Conservation (phyloP, 2,888 invertebrate genomes). For the Norana najaformis region DNA sequence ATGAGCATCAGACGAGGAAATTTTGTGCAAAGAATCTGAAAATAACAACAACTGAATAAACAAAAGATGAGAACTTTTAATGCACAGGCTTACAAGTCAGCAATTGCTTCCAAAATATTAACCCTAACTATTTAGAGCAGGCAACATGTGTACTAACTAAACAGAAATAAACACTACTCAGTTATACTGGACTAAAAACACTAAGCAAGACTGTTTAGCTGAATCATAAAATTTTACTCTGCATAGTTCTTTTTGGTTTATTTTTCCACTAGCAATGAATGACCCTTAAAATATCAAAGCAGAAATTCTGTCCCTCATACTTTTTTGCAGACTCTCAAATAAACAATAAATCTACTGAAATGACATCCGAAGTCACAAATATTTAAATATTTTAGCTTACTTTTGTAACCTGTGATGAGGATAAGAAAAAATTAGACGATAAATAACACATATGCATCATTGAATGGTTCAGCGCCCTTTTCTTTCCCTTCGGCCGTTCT, state of each 20-base stretch:
- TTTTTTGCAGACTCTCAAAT: no score
- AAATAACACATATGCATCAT: no score
- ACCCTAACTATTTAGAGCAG: not conserved
- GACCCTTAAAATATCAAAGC: not conserved
- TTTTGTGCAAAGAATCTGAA: constrained; percentile 58
- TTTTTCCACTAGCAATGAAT: not conserved
- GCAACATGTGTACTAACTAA: not conserved
- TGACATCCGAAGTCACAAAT: no score
- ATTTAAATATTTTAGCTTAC: not conserved
- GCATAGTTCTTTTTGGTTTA: not conserved
- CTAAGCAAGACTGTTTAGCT: not conserved
- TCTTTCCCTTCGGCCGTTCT: no score
- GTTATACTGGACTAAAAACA: not conserved
- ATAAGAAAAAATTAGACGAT: not conserved
- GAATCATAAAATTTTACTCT: not conserved
- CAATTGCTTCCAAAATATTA: no score
- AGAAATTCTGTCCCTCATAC: not conserved
- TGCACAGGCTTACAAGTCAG: not conserved
- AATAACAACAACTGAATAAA: constrained; percentile 32
- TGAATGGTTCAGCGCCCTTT: no score
- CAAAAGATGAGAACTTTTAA: not conserved
- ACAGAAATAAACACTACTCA: not conserved
- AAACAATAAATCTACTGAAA: no score
- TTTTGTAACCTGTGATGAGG: not conserved
- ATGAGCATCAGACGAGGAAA: constrained; percentile 57